A percentile compares a stretch with the other conserved stretches of the same genome.
Evolutionary conservation across 2,888 invertebrate species (phyloP).

Genomic region (Arctia plantaginis): DNA sequence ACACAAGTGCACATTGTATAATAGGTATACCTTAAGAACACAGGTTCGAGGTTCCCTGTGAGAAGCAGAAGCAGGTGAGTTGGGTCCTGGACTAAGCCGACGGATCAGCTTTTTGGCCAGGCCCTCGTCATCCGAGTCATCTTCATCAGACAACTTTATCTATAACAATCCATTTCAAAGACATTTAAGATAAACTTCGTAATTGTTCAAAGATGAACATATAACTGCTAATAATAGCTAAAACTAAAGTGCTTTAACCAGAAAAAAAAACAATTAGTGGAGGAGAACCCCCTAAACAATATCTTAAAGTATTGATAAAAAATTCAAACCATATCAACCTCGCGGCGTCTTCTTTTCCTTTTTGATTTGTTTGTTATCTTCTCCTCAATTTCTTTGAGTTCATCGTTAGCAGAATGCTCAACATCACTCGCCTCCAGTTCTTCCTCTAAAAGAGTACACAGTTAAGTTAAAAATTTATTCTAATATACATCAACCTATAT

Average conservation of each 20-base stretch:
- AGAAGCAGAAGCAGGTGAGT: slow-evolving; percentile 88
- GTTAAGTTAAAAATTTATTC: background rate
- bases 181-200: slow-evolving; percentile 11
- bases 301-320: slow-evolving; percentile 12
- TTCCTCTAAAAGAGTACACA: slow-evolving; percentile 67
- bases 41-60: slow-evolving; percentile 92
- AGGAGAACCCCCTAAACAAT: background rate
- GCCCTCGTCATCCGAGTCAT: slow-evolving; percentile 81
- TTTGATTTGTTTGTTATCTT: slow-evolving; percentile 62
- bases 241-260: background rate
- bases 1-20: slow-evolving; percentile 24
- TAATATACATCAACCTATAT: background rate
- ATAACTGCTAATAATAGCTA: slow-evolving; percentile 2
- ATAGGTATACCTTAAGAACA: slow-evolving; percentile 88
- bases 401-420: slow-evolving; percentile 78
- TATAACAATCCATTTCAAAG: slow-evolving; percentile 51
- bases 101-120: slow-evolving; percentile 73
- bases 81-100: slow-evolving; percentile 75
- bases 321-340: slow-evolving; percentile 75
- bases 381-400: slow-evolving; percentile 71
- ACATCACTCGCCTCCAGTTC: slow-evolving; percentile 81
- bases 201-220: background rate
- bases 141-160: slow-evolving; percentile 81
- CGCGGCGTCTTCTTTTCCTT: slow-evolving; percentile 76
- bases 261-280: background rate